Percentiles rank a stretch among this genome's conserved stretches.
Conservation (phyloP, 2,797 vertebrate genomes). For the Cyprinella venusta region DNA sequence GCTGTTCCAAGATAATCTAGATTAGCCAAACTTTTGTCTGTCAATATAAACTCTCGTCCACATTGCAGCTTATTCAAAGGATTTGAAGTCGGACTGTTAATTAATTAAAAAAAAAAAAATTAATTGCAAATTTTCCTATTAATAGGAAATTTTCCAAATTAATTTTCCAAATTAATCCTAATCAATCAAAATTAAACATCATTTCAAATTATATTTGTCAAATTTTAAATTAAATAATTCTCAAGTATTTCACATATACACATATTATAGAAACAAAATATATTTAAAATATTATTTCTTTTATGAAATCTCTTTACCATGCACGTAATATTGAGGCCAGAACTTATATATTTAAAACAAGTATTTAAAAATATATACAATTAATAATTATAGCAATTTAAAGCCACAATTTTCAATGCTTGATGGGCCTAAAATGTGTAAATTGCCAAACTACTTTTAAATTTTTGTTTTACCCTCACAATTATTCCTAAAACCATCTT, state of each 20-base stretch:
- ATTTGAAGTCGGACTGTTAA: background rate
- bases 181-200: too few relatives aligned
- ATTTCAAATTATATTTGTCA: too few relatives aligned
- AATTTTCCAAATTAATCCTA: too few relatives aligned
- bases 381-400: background rate
- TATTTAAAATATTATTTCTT: background rate
- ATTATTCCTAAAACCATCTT: slow-evolving; percentile 9
- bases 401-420: background rate
- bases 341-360: too few relatives aligned
- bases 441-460: background rate
- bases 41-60: background rate
- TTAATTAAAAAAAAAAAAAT: too few relatives aligned
- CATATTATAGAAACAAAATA: background rate
- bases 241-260: too few relatives aligned
- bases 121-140: too few relatives aligned
- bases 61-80: background rate
- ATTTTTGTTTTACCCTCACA: background rate
- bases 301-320: background rate
- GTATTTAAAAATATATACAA: background rate
- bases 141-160: too few relatives aligned
- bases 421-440: background rate
- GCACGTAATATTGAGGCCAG: background rate
- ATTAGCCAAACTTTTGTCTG: slow-evolving; percentile 2
- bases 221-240: too few relatives aligned
- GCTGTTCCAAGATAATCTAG: background rate